A percentile compares a stretch with the other conserved stretches of the same genome.
These are phyloP conservation scores for Mizuhopecten yessoensis DNA, from an alignment of 1,140 invertebrate genomes.

Conservation along the genomic window DNA sequence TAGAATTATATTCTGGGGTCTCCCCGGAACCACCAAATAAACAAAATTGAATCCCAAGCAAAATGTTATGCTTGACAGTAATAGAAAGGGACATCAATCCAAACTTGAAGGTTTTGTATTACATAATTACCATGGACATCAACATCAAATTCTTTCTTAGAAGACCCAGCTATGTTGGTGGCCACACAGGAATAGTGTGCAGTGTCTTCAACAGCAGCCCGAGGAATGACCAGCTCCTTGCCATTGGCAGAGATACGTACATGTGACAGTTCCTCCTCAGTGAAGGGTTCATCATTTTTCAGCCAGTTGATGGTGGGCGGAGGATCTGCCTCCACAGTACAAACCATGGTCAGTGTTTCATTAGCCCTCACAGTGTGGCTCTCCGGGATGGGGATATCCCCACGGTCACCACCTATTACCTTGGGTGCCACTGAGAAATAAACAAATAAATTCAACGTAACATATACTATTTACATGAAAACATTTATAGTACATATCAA, in stretches of 20 bases:
- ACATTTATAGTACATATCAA: too few species aligned
- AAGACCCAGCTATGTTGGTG: constrained; percentile 82
- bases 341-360: constrained; percentile 76
- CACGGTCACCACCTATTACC: constrained; percentile 60
- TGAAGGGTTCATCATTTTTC: constrained; percentile 76
- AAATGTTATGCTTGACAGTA: too few species aligned
- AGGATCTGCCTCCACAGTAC: constrained; percentile 83
- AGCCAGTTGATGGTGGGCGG: constrained; percentile 83
- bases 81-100: too few species aligned
- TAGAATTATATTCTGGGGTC: too few species aligned
- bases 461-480: too few species aligned
- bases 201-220: constrained; percentile 79
- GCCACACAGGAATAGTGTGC: constrained; percentile 84
- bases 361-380: constrained; percentile 72
- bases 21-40: too few species aligned
- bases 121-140: constrained; percentile 77
- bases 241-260: constrained; percentile 73
- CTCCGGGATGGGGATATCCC: constrained; percentile 46
- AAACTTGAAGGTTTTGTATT: too few species aligned
- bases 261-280: constrained; percentile 51
- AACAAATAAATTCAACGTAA: background rate
- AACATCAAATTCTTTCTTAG: constrained; percentile 77
- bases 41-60: too few species aligned
- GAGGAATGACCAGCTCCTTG: constrained; percentile 72
- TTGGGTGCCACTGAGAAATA: constrained; percentile 76